Evolutionary conservation across 2,797 vertebrate species (phyloP), one percentile per base, ranked within the genome.

Genomic region (Oreochromis grahami): DNA sequence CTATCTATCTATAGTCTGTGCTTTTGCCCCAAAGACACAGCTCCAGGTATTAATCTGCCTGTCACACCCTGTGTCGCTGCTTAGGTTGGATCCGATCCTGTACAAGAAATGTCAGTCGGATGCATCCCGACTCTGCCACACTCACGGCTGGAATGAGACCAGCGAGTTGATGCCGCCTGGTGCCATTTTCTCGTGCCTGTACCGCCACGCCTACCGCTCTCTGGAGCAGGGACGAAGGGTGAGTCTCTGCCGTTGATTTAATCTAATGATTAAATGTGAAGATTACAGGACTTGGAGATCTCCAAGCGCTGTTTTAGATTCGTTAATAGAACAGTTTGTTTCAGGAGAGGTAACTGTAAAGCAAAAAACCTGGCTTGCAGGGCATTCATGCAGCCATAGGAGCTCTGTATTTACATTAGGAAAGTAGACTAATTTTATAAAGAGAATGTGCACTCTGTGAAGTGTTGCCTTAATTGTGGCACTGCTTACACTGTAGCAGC

Each of bases 91-190:
- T 79, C 98, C 98, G 0, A 96, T 99, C 88, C 93, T 99, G 21
- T 99, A 98, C 85, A 97, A 97, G 58, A 99, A 99, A 82, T 99
- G 98, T 85, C 98, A 99, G 92, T 98, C 98, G 4, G 98, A 99
- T 2, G 98, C 98, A 0, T 96, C 97, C 2, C 97, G 98, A 0
- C 97, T 99, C 81, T 99, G 98, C 88, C 97, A 99, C 94, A 97
- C 98, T 14, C 98, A 97, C 0, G 96, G 98, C 86, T 99, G 98
- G 98, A 99, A 99, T 1, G 98, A 99, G 88, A 99, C 98, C 78
- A 99, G 95, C 2, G 98, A 99, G 89, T 94, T 97, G 83, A 98
- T 99, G 96, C 98, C 98, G 0, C 95, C 98, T 0, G 98, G 98
- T 1, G 98, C 98, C 19, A 96, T 99, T 12, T 99, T 99, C 94